A percentile compares a stretch with the other conserved stretches of the same genome.
These are phyloP conservation scores for Cynopterus brachyotis DNA, from an alignment of 2,113 vertebrate genomes.

Conservation along the genomic window DNA sequence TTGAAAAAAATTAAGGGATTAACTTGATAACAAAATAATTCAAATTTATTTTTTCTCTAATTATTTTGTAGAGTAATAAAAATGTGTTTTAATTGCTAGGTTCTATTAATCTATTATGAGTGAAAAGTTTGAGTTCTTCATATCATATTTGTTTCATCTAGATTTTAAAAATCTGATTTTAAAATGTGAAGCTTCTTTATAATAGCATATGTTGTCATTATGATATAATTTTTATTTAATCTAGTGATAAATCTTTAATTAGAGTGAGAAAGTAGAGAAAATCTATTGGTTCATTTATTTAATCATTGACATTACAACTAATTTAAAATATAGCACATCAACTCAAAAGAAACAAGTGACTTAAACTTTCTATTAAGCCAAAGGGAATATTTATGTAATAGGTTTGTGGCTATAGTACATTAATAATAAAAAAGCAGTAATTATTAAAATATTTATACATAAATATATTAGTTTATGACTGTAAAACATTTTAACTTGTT, in stretches of 20 bases:
- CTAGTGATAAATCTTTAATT: not conserved
- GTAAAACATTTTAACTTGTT: not conserved
- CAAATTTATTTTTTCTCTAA: not conserved
- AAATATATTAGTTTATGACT: not conserved
- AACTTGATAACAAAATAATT: not conserved
- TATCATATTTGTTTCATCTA: not conserved
- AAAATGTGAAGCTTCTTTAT: not conserved
- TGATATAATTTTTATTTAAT: not conserved
- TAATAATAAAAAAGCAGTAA: not conserved
- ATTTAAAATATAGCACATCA: not conserved
- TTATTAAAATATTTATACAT: not conserved
- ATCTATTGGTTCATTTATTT: not conserved
- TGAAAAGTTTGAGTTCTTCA: not conserved
- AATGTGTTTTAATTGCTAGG: not conserved
- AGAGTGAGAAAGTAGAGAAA: not conserved
- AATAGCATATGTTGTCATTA: not conserved
- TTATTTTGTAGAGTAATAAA: not conserved
- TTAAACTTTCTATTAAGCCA: not conserved
- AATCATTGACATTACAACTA: not conserved
- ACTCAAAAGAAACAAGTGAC: not conserved
- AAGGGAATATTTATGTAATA: not conserved
- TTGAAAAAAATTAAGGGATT: not conserved
- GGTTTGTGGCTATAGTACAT: accelerated
- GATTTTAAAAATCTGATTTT: not conserved
- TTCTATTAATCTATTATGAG: not conserved